Evolutionary conservation across 2,797 vertebrate species (phyloP), one percentile per base, ranked within the genome.

Genomic region (Serranus cabrilla): DNA sequence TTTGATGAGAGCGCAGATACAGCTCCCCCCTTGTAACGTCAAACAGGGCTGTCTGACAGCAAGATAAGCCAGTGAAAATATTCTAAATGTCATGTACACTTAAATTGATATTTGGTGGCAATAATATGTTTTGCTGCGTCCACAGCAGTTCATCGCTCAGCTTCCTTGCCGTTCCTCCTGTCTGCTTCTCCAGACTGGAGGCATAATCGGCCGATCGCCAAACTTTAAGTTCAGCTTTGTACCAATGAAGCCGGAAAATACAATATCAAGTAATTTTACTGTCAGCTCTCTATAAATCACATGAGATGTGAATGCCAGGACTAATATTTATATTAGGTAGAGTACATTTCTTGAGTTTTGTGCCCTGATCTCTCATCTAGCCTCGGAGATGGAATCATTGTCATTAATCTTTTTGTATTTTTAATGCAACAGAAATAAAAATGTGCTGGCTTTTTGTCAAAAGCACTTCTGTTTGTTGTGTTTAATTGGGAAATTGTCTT

Each of bases 381-480:
- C 79, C 66, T 85, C 62, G 61, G 59, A 87, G 65, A 81, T 87
- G 82, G 82, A 89, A 69, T 79, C 80, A 40, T 84, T 91, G 84
- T 87, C 76, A 59, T 82, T 20, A 45, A 51, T 80, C 25, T 66
- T 82, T 91, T 92, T 93, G 89, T 94, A 88, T 87, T 86, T 86
- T 78, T 88, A 87, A 86, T 94, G 88, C 60, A 91, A 89, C 73
- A 51, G 49, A 87, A 92, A 93, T 91, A 93, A 93, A 93, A 63
- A 62, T 71, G 80, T 92, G 81, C 84, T 91, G 59, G 71, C 71
- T 89, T 89, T 88, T 89, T 85, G 80, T 89, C 66, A 74, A 90
- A 90, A 81, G 81, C 85, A 88, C 81, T 76, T 87, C 68, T 93
- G 87, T 76, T 91, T 87, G 58, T 85, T 92, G 84, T 92, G 85